Evolutionary conservation across 2,797 vertebrate species (phyloP).

Genomic region (Acomys russatus): DNA sequence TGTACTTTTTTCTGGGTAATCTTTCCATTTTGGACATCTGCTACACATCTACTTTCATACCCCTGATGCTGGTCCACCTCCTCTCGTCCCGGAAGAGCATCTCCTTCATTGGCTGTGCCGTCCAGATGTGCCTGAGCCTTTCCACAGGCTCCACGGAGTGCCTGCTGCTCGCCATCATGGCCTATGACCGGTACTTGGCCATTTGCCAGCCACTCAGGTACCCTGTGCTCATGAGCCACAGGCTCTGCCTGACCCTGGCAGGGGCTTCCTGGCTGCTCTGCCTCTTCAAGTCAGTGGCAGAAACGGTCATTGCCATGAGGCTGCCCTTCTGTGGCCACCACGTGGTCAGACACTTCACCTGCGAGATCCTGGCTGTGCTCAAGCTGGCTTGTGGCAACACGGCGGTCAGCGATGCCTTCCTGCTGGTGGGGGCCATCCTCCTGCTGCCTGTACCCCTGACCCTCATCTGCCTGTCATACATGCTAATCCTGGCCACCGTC

Average conservation of each 20-base stretch:
- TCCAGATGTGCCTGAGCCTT: constrained; percentile 82
- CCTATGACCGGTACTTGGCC: constrained; percentile 81
- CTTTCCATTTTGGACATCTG: constrained; percentile 82
- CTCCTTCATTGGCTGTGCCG: constrained; percentile 73
- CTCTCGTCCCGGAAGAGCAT: constrained; percentile 74
- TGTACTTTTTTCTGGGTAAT: constrained; percentile 84
- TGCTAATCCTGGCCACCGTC: constrained; percentile 73
- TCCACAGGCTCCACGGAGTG: constrained; percentile 77
- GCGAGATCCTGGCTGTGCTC: constrained; percentile 80
- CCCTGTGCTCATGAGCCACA: constrained; percentile 68
- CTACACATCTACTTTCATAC: constrained; percentile 78
- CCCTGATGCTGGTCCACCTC: constrained; percentile 80
- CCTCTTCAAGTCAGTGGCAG: constrained; percentile 71
- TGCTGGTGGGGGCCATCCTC: constrained; percentile 67
- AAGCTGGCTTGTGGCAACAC: constrained; percentile 74
- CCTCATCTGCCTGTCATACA: constrained; percentile 78
- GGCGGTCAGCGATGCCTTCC: neutral
- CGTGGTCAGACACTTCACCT: constrained; percentile 75
- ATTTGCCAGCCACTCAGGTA: constrained; percentile 80
- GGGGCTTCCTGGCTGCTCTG: constrained; percentile 63
- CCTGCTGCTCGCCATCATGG: constrained; percentile 78
- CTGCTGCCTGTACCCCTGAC: constrained; percentile 75
- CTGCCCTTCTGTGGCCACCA: constrained; percentile 76
- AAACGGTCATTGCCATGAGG: constrained; percentile 73
- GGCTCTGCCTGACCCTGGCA: constrained; percentile 9